phyloP scores from a whole-genome alignment of 1,140 invertebrate genomes.

The Drosophila equinoxialis region DNA sequence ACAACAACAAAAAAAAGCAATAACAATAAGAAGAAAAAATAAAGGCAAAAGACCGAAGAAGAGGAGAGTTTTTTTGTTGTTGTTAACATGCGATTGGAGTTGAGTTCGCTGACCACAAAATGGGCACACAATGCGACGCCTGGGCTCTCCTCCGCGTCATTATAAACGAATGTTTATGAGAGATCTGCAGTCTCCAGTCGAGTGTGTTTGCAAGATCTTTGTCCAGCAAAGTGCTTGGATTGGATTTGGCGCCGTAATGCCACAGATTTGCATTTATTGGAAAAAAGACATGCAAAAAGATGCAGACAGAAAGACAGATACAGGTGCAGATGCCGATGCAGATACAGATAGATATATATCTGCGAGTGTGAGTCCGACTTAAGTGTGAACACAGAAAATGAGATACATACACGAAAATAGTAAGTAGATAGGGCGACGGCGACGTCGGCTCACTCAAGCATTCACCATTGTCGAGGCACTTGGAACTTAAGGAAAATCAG shows the following conservation, averaged over 20 bases:
- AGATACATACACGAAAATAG: constrained; percentile 4
- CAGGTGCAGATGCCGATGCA: constrained; percentile 23
- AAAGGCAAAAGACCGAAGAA: constrained; percentile 14
- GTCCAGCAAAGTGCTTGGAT: constrained; percentile 52
- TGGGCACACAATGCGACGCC: constrained; percentile 17
- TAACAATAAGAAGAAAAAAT: constrained; percentile 41
- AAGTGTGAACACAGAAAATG: constrained; percentile 20
- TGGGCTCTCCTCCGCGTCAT: not conserved
- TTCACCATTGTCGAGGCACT: constrained; percentile 60
- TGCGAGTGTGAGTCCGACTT: constrained; percentile 16
- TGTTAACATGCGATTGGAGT: constrained; percentile 55
- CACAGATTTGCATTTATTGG: constrained; percentile 59
- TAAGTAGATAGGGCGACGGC: constrained; percentile 7
- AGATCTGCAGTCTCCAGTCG: not conserved
- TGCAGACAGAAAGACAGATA: constrained; percentile 12
- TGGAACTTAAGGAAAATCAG: constrained; percentile 40
- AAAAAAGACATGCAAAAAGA: constrained; percentile 7
- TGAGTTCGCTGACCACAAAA: constrained; percentile 62
- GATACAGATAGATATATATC: constrained; percentile 20
- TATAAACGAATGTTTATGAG: constrained; percentile 14
- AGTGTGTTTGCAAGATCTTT: constrained; percentile 8
- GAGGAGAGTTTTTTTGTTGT: not conserved
- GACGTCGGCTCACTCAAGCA: constrained; percentile 54
- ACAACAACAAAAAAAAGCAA: constrained; percentile 13
- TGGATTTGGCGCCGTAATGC: constrained; percentile 44